Percentiles rank a stretch among this genome's conserved stretches.
phyloP scores from a whole-genome alignment of 37 sponge, comb jelly and placozoan genomes.

The Dysidea cf. avara region DNA sequence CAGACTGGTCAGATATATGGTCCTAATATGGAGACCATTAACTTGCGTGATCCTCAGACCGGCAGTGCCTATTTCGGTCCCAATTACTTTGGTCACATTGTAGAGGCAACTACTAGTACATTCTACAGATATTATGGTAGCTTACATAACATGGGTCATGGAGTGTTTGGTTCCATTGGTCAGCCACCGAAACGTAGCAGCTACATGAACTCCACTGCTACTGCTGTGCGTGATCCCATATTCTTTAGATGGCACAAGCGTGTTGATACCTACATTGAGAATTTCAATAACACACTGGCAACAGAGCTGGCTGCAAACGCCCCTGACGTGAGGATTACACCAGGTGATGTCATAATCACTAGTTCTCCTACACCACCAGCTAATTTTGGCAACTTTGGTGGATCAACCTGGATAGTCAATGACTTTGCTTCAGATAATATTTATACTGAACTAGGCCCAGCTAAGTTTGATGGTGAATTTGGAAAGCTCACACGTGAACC shows the following conservation, averaged over 20 bases:
- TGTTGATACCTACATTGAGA: constrained; percentile 5
- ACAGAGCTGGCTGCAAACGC: neutral
- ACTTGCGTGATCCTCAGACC: too few relatives aligned
- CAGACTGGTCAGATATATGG: too few relatives aligned
- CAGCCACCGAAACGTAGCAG: neutral
- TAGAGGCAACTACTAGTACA: too few relatives aligned
- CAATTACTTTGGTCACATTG: too few relatives aligned
- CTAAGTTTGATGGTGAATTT: neutral
- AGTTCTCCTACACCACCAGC: constrained; percentile 1
- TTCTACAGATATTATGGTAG: constrained; percentile 1
- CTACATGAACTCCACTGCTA: neutral
- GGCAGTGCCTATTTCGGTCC: too few relatives aligned
- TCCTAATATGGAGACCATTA: too few relatives aligned
- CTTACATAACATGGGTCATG: constrained; percentile 17
- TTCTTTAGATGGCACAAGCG: constrained; percentile 24
- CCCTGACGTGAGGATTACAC: neutral
- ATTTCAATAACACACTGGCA: neutral
- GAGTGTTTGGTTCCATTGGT: constrained; percentile 2
- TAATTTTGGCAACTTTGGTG: neutral
- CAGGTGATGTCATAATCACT: neutral
- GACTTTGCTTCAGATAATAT: too few relatives aligned
- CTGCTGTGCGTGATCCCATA: constrained; percentile 9
- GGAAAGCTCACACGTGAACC: constrained; percentile 14
- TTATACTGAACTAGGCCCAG: neutral
- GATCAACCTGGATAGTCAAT: neutral